phyloP scores from a whole-genome alignment of 2,113 vertebrate genomes.

The Vidua chalybeata region DNA sequence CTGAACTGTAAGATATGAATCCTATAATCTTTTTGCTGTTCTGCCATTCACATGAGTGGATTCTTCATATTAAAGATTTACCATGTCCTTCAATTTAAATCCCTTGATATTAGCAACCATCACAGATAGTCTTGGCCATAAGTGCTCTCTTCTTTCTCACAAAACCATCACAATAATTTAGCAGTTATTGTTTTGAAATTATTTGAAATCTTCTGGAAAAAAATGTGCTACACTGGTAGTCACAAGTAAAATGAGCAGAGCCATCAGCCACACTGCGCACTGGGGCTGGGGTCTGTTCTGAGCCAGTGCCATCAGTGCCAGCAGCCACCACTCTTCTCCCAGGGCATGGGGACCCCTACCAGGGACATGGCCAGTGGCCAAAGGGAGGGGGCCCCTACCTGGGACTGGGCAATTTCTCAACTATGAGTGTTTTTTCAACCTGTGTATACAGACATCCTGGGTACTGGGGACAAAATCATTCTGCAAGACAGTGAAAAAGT shows the following conservation, averaged over 20 bases:
- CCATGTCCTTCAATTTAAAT: neutral
- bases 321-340: neutral
- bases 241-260: neutral
- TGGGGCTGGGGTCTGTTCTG: rapidly evolving
- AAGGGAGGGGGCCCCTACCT: neutral
- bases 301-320: neutral
- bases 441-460: neutral
- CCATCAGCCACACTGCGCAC: neutral
- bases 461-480: neutral
- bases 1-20: neutral
- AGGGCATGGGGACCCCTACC: neutral
- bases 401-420: neutral
- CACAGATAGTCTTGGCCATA: neutral
- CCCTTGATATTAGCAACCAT: neutral
- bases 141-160: neutral
- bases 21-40: neutral
- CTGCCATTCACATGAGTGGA: neutral
- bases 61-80: neutral
- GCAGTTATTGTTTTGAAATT: neutral
- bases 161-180: neutral
- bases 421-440: neutral
- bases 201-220: neutral
- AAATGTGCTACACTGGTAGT: neutral
- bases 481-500: neutral
- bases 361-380: neutral